Evolutionary conservation across 2,113 vertebrate genomes (phyloP).

Genomic region (Polypterus bichir): DNA sequence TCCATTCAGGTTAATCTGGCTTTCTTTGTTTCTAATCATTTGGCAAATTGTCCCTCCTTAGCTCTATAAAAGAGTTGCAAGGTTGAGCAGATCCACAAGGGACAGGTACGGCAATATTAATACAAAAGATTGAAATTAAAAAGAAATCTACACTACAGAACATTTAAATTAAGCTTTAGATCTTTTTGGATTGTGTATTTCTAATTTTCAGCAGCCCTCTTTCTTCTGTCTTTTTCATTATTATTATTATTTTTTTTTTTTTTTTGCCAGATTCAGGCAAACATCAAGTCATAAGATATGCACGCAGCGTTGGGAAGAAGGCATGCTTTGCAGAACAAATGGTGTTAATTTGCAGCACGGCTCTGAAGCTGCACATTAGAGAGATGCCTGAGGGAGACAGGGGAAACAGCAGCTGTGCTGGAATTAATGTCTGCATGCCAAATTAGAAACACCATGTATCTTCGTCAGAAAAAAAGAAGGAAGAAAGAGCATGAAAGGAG

Average conservation of each 20-base stretch:
- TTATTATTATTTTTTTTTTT: conserved; percentile 9
- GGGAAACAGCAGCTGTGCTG: conserved; percentile 72
- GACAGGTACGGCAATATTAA: background rate
- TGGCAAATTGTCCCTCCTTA: background rate
- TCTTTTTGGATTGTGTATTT: conserved; percentile 15
- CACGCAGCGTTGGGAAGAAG: conserved; percentile 66
- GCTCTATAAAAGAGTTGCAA: background rate
- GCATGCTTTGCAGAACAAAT: conserved; percentile 85
- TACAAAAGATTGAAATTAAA: conserved; percentile 10
- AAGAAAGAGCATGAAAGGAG: conserved; percentile 26
- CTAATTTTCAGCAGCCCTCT: conserved; percentile 10
- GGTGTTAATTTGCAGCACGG: conserved; percentile 82
- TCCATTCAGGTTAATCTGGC: too few species aligned
- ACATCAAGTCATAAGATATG: conserved; percentile 60
- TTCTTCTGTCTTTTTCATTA: background rate
- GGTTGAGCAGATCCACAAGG: background rate
- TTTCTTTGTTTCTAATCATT: too few species aligned
- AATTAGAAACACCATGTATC: conserved; percentile 76
- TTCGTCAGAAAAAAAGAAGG: conserved; percentile 55
- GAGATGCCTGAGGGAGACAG: conserved; percentile 68
- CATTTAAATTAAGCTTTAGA: conserved; percentile 14
- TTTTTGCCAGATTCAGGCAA: conserved; percentile 43
- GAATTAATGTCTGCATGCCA: conserved; percentile 79
- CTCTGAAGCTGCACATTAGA: conserved; percentile 75
- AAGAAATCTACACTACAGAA: conserved; percentile 5